A percentile compares a stretch with the other conserved stretches of the same genome.
phyloP scores from a whole-genome alignment of 2,113 vertebrate genomes.

The Pelobates fuscus region DNA sequence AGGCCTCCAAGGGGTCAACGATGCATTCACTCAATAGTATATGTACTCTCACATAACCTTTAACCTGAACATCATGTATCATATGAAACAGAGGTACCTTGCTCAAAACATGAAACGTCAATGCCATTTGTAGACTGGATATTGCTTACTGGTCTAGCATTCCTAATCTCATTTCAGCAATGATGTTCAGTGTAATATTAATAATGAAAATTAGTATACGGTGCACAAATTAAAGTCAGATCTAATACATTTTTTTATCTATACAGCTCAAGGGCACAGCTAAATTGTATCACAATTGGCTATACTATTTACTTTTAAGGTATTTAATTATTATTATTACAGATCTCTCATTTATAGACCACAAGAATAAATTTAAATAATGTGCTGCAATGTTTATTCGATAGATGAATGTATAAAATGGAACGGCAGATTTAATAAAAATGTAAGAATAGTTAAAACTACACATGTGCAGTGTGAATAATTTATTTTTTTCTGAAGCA shows the following conservation, averaged over 20 bases:
- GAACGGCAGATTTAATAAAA: no score
- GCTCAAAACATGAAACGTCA: neutral
- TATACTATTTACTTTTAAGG: no score
- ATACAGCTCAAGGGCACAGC: neutral
- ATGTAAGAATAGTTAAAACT: no score
- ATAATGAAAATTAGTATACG: neutral
- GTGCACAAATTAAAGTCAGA: neutral
- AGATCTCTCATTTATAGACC: no score
- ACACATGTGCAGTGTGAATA: no score
- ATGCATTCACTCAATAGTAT: slow-evolving; percentile 7
- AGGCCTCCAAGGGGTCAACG: slow-evolving; percentile 23
- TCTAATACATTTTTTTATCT: neutral
- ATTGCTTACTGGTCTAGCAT: neutral
- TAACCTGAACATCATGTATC: slow-evolving; percentile 36
- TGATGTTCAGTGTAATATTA: neutral
- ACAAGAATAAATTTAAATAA: no score
- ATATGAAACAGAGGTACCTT: neutral
- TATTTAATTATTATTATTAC: no score
- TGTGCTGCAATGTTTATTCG: no score
- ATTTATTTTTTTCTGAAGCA: no score
- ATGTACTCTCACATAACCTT: slow-evolving; percentile 29
- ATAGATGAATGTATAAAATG: no score
- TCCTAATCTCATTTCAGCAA: neutral
- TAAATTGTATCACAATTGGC: neutral
- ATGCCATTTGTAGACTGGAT: neutral